A percentile compares a stretch with the other conserved stretches of the same genome.
Conservation (phyloP, 2,113 vertebrate genomes). For the Albula goreensis region DNA sequence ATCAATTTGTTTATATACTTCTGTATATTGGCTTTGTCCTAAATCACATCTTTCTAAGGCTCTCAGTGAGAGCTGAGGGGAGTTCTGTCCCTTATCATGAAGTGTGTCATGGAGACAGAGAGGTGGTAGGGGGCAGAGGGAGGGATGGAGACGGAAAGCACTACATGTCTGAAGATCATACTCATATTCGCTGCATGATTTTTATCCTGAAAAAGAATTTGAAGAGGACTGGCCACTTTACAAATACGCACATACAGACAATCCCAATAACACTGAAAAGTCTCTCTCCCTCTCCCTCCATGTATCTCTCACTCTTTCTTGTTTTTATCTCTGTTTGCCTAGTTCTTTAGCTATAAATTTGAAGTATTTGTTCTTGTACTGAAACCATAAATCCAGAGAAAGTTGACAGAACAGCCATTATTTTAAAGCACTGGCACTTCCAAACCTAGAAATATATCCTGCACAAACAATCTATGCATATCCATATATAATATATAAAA, state of each 20-base stretch:
- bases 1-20: not conserved
- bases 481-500: too few relatives aligned
- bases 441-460: not conserved
- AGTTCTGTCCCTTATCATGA: not conserved
- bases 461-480: not conserved
- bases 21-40: not conserved
- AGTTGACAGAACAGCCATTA: not conserved
- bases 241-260: not conserved
- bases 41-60: not conserved
- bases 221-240: not conserved
- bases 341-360: not conserved
- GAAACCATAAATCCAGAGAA: not conserved
- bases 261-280: not conserved
- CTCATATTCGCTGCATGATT: not conserved
- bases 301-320: not conserved
- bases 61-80: not conserved
- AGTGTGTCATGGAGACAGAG: not conserved
- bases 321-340: too few relatives aligned
- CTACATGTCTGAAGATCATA: not conserved
- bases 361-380: not conserved
- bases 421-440: not conserved
- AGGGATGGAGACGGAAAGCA: not conserved
- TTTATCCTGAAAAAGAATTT: not conserved
- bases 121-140: not conserved
- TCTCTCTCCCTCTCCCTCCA: not conserved